Conservation (phyloP, 2,888 invertebrate species). For the Drosophila pseudotalamancana region DNA sequence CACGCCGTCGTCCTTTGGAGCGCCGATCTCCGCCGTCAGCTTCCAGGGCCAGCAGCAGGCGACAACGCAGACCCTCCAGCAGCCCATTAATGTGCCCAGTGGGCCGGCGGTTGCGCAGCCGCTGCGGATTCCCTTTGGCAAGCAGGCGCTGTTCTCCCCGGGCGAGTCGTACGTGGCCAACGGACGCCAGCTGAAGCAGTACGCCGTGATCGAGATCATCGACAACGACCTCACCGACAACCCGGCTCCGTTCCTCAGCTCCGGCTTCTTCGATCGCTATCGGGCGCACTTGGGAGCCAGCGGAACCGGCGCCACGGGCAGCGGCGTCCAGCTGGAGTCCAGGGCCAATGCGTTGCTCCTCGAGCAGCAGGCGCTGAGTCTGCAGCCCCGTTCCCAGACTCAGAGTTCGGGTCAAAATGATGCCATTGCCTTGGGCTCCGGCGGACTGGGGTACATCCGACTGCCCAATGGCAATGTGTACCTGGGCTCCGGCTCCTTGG, state of each 20-base stretch:
- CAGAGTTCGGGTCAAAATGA: constrained; percentile 35
- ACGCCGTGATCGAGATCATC: constrained; percentile 83
- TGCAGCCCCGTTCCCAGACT: constrained; percentile 49
- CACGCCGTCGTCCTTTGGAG: constrained; percentile 25
- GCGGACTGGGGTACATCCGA: constrained; percentile 83
- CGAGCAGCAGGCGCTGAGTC: constrained; percentile 55
- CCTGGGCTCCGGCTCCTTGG: constrained; percentile 84
- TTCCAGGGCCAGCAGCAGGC: constrained; percentile 43
- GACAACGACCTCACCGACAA: constrained; percentile 82
- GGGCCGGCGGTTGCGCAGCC: constrained; percentile 45
- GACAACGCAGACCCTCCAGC: constrained; percentile 34
- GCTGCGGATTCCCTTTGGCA: constrained; percentile 76
- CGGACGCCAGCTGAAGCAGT: constrained; percentile 83
- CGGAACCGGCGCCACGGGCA: constrained; percentile 31
- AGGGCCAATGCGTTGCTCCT: constrained; percentile 63
- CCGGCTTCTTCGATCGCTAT: constrained; percentile 69
- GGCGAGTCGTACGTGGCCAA: constrained; percentile 76
- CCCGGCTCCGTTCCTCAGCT: constrained; percentile 74
- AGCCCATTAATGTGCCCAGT: constrained; percentile 51
- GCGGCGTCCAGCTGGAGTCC: constrained; percentile 56
- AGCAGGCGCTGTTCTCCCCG: constrained; percentile 67
- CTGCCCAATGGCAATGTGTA: constrained; percentile 83
- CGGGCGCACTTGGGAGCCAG: constrained; percentile 71
- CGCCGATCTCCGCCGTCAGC: constrained; percentile 49
- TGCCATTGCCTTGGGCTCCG: constrained; percentile 83